Base-by-base conservation (phyloP, 2,113 vertebrate species). In the Craseonycteris thonglongyai region DNA sequence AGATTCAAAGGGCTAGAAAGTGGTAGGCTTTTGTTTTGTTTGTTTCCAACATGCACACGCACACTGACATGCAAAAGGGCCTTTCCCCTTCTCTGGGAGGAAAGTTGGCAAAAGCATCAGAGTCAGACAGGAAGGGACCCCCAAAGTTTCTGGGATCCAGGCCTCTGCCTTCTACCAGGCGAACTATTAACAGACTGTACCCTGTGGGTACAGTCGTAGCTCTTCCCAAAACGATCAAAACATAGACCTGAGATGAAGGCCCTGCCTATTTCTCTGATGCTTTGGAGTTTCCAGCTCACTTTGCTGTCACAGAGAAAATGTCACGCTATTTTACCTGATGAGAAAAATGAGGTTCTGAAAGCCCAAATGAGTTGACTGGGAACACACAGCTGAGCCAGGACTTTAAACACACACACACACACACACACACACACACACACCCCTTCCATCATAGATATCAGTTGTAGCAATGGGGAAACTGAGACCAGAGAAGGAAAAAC, bases 1-100 rank as follows among this genome's bases (percentile, higher is more conserved):
- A 75, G 65, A 47, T 19, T 93, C 61, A 86, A 45, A 79, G 88
- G 15, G 80, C 84, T 49, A 93, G 86, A 84, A 68, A 90, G 81
- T 26, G 35, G 28, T 59, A 22, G n/a, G 69, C 2, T 82, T 96
- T 56, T 49, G 80, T 81, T 90, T 93, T 56, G 56, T 24, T 51
- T 74, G n/a, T 69, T n/a, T 30, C 75, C 75, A 81, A 66, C 40
- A 28, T n/a, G 91, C 83, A 90, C 26, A 51, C 30, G 93, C 75
- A 75, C 15, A 61, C 19, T 40, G 42, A 38, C 40, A 12, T 7
- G 51, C 7, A 71, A 40, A 2, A 1, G 68, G 59, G 15, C n/a
- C 45, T 90, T 93, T 92, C 58, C 30, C 79, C 82, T 94, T 74
- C 81, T 82, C 61, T 66, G 63, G 69, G 45, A 90, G 59, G 16